Base-by-base conservation (phyloP, 2,888 invertebrate species). In the Tetanocera ferruginea region DNA sequence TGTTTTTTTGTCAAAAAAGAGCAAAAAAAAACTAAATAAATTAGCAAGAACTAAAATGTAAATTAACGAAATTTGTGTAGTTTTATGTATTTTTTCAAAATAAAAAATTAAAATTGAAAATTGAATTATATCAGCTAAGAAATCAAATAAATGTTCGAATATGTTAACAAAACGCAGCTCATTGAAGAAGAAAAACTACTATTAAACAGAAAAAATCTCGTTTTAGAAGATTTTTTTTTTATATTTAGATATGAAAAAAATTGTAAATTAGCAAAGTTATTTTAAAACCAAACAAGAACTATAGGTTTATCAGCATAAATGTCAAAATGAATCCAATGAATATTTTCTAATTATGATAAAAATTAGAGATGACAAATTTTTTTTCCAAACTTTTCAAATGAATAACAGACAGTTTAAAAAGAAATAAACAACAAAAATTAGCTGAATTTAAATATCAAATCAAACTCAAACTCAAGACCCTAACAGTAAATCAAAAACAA, bases 151-250 rank as follows among this genome's bases (percentile, higher is more conserved):
- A 43, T 43, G 1, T 14, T 43, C 11, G 14, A 43, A 43, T 43
- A 43, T 43, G 43, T 11, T 11, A 43, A 43, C 2, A 11, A 43
- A 43, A 43, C 43, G 43, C 43, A 43, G 6, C 43, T 43, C 43
- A 43, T 11, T 8, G 9, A 37, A 37, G 9, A 37, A 37, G 37
- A 37, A 37, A 37, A 37, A 55, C 23, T 23, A 55, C 3, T 55
- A 9, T 60, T 2, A 25, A 31, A 55, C 8, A 34, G 23, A 55
- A 31, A 19, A 72, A 43, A 60, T 72, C 57, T 57, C 72, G 60
- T 72, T 72, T 60, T 72, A 72, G 72, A 37, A 60, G 57, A 37
- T 72, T 72, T 60, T 60, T 37, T 72, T 72, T 60, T 60, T 37
- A 57, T 60, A 25, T 57, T 37, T 72, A 43, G 57, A 72, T 37